A percentile compares a stretch with the other conserved stretches of the same genome.
Conservation (phyloP, 2,113 vertebrate genomes). For the Anseranas semipalmata region DNA sequence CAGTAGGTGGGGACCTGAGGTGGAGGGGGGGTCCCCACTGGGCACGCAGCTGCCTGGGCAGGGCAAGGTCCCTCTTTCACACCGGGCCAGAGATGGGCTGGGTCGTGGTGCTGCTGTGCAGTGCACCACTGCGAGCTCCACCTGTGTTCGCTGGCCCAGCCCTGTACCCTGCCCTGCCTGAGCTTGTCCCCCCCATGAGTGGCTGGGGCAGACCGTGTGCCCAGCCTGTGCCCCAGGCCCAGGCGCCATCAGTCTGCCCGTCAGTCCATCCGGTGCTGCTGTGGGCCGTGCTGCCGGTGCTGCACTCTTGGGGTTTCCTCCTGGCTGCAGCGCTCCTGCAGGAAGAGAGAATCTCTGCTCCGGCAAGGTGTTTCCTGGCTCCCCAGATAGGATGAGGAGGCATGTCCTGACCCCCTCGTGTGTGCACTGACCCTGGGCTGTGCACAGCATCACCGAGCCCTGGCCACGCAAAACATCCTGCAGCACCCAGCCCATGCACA, state of each 20-base stretch:
- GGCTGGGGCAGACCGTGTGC: neutral
- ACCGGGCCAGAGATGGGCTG: neutral
- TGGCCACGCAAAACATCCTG: rapidly evolving
- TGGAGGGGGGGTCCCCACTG: neutral
- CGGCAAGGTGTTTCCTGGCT: conserved; percentile 48
- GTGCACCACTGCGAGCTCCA: neutral
- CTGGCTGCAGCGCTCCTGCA: neutral
- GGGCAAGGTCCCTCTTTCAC: neutral
- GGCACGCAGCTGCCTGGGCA: neutral
- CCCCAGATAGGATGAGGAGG: neutral
- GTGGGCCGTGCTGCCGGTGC: rapidly evolving
- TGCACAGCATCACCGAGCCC: neutral
- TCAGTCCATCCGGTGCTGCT: neutral
- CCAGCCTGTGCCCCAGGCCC: neutral
- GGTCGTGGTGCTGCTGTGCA: neutral
- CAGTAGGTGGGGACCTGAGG: neutral
- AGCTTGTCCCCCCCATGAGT: rapidly evolving
- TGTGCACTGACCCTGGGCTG: neutral
- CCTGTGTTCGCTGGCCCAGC: neutral
- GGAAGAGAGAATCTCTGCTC: conserved; percentile 38
- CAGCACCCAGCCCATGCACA: neutral
- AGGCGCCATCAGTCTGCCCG: neutral
- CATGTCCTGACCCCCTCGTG: neutral
- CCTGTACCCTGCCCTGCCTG: neutral
- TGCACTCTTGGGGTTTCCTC: neutral